Conservation (phyloP, 2,113 vertebrate genomes). For the Onychorhynchus coronatus region DNA sequence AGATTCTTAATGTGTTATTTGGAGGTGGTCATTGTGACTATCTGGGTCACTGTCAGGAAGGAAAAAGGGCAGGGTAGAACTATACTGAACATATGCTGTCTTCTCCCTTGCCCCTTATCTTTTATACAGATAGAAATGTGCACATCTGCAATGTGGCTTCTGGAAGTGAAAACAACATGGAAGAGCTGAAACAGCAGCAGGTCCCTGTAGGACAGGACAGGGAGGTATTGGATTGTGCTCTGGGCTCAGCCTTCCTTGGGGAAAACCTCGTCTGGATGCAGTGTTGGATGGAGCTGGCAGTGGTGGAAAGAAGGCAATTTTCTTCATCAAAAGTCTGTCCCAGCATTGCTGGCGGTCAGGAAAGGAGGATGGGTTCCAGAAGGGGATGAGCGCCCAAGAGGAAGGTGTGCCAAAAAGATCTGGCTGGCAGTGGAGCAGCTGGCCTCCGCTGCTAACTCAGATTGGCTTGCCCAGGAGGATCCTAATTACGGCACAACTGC, state of each 20-base stretch:
- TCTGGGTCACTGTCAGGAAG: not conserved
- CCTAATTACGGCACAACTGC: constrained; percentile 71
- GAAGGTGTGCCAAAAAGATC: constrained; percentile 61
- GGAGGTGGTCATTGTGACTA: not conserved
- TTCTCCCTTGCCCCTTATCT: not conserved
- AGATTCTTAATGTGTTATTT: constrained; percentile 5
- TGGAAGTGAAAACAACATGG: not conserved
- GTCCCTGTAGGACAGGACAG: not conserved
- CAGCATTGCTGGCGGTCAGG: not conserved
- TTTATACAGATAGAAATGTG: not conserved
- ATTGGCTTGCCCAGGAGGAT: constrained; percentile 69
- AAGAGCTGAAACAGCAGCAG: not conserved
- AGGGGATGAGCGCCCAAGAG: constrained; percentile 8
- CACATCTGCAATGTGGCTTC: not conserved
- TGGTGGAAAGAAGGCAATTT: not conserved
- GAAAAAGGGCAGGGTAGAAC: not conserved
- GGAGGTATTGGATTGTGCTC: not conserved
- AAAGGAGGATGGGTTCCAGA: constrained; percentile 20
- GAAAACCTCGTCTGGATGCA: not conserved
- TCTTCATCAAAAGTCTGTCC: not conserved
- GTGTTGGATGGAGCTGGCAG: not conserved
- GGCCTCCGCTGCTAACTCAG: constrained; percentile 56
- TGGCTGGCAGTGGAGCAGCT: constrained; percentile 65
- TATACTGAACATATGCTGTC: not conserved
- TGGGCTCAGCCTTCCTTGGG: not conserved